Conservation (phyloP, 2,888 invertebrate genomes). For the Ecliptopera silaceata region DNA sequence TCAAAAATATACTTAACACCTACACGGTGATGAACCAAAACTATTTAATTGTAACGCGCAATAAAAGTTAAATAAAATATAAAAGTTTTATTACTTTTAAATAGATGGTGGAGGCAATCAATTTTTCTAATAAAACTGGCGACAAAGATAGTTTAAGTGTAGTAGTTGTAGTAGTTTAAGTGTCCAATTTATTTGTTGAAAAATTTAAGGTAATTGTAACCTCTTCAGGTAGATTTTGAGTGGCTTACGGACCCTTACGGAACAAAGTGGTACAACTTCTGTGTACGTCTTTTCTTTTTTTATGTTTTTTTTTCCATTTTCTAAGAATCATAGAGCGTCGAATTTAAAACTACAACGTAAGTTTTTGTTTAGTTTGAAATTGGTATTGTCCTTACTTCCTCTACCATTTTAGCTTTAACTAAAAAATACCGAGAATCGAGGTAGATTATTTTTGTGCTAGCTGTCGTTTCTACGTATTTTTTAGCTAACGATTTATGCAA, state of each 20-base stretch:
- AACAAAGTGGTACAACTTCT: not conserved
- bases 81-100: constrained; percentile 20
- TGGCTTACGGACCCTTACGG: constrained; percentile 5
- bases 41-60: constrained; percentile 14
- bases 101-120: constrained; percentile 14
- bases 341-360: no score
- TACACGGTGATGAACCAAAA: constrained; percentile 8
- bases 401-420: constrained; percentile 20
- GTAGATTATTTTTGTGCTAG: constrained; percentile 23
- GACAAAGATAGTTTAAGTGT: constrained; percentile 24
- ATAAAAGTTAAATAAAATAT: constrained; percentile 19
- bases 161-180: no score
- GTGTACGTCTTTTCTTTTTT: no score
- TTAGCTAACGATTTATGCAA: constrained; percentile 8
- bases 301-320: no score
- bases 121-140: constrained; percentile 18
- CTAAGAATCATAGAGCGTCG: not conserved
- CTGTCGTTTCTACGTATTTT: constrained; percentile 21
- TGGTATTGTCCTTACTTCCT: constrained; percentile 1
- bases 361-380: no score
- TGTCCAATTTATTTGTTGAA: constrained; percentile 23
- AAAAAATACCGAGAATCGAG: constrained; percentile 26
- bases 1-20: constrained; percentile 17
- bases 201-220: constrained; percentile 16
- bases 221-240: constrained; percentile 1